Base-by-base conservation (phyloP, 2,888 invertebrate genomes). In the Orchesella flavescens region DNA sequence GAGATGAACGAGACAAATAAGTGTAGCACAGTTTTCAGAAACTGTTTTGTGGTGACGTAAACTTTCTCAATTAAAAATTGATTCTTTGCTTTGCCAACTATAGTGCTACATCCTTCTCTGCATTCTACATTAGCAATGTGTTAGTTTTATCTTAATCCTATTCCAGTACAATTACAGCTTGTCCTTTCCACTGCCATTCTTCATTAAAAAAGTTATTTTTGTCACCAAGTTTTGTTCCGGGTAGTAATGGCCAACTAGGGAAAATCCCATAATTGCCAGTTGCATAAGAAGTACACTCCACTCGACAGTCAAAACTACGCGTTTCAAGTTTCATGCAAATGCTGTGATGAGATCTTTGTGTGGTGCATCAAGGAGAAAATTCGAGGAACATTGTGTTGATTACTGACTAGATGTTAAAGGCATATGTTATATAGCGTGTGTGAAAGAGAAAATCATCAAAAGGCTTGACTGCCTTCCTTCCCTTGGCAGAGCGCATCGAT, bases 401-500 rank as follows among this genome's bases (percentile, higher is more conserved):
- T 78, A 43, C 77, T 53, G 12, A 57, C 49, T 61, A 23, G 69
- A 34, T 59, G 43, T 21, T 17, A 57, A 12, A 68, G n/a, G 24
- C 59, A 59, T 34, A 69, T n/a, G 68, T 59, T 68, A 19, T 24
- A n/a, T n/a, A n/a, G 57, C 46, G 59, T 71, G 53, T 23, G 23
- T 21, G n/a, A 59, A 12, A 44, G 23, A 69, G 21, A 68, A 77
- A 5, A 61, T 53, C 65, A 53, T 49, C 49, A 71, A 78, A 78
- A 71, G 61, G n/a, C n/a, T n/a, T n/a, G n/a, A 10, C n/a, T 3
- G 49, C 12, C 63, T 72, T 71, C 23, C 13, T 61, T 34, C 34
- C 23, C 55, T n/a, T 61, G 46, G 21, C 1, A 49, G 72, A 72
- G 63, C 57, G 59, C 72, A 79, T 79, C 71, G 65, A 79, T 79